These are phyloP conservation scores for Sebastes jordani DNA, from an alignment of 2,797 vertebrate genomes.

Conservation along the genomic window DNA sequence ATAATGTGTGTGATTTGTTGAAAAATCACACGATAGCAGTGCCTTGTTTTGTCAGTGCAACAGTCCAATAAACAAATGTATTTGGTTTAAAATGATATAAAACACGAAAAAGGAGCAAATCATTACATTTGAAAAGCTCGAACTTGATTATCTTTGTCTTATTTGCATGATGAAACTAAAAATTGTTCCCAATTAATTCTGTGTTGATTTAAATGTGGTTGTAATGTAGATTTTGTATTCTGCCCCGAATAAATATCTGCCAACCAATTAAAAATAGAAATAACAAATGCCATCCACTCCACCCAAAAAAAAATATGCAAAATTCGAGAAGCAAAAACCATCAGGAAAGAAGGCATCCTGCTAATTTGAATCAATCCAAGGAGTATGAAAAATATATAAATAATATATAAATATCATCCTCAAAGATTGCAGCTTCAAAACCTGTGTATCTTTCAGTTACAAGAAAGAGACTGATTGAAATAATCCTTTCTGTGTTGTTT, in stretches of 20 bases:
- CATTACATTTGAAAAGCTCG: neutral
- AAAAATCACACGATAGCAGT: too few relatives aligned
- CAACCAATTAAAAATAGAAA: neutral
- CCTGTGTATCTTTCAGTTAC: slow-evolving; percentile 57
- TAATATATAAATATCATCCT: slow-evolving; percentile 62
- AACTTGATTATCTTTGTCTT: neutral
- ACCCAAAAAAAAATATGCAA: neutral
- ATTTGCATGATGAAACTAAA: neutral
- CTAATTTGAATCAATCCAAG: slow-evolving; percentile 55
- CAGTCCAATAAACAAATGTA: neutral
- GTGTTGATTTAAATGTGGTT: neutral
- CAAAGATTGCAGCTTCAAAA: slow-evolving; percentile 72
- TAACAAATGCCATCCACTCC: neutral
- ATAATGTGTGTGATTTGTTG: too few relatives aligned
- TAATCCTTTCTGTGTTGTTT: slow-evolving; percentile 63
- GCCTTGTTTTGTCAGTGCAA: neutral
- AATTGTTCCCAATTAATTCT: neutral
- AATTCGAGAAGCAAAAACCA: neutral
- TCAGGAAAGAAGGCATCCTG: slow-evolving; percentile 24
- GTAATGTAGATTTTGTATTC: neutral
- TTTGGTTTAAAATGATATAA: neutral
- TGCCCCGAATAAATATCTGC: neutral
- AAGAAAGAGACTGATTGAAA: slow-evolving; percentile 75
- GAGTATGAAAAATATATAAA: slow-evolving; percentile 43
- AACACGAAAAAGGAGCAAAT: neutral